phyloP scores from a whole-genome alignment of 2,113 vertebrate species.

The Corythornis vintsioides region DNA sequence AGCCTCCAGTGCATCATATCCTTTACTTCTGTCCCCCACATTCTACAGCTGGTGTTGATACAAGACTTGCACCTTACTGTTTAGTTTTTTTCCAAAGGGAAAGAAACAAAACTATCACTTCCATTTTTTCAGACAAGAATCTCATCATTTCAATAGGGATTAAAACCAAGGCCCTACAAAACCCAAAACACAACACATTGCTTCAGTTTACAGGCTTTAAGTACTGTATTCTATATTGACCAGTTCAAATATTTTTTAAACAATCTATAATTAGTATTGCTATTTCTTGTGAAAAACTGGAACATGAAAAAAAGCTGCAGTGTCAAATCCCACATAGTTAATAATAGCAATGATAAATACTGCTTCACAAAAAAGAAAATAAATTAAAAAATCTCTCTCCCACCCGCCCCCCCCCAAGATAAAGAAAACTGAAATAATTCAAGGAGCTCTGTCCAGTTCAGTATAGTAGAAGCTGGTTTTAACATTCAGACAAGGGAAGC shows the following conservation, averaged over 20 bases:
- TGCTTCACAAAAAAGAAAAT: neutral
- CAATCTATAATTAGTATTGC: neutral
- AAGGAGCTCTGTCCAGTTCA: neutral
- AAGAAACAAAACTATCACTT: neutral
- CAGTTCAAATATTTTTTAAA: neutral
- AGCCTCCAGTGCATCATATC: neutral
- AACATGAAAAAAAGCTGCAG: neutral
- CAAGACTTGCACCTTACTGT: neutral
- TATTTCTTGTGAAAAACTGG: neutral
- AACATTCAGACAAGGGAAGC: neutral
- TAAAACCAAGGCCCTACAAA: neutral
- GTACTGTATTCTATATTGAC: neutral
- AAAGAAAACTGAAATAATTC: neutral
- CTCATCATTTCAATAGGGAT: accelerated
- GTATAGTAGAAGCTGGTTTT: neutral
- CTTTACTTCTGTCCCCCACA: neutral
- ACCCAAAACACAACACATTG: neutral
- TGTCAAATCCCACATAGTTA: neutral
- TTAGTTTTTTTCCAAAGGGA: neutral
- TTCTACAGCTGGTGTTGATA: neutral
- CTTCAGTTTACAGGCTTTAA: neutral
- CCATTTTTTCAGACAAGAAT: neutral
- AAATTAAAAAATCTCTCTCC: neutral
- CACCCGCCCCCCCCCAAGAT: too few species aligned
- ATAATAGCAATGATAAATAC: neutral